Conservation (phyloP, 2,113 vertebrate genomes). For the Pollimyrus isidori region DNA sequence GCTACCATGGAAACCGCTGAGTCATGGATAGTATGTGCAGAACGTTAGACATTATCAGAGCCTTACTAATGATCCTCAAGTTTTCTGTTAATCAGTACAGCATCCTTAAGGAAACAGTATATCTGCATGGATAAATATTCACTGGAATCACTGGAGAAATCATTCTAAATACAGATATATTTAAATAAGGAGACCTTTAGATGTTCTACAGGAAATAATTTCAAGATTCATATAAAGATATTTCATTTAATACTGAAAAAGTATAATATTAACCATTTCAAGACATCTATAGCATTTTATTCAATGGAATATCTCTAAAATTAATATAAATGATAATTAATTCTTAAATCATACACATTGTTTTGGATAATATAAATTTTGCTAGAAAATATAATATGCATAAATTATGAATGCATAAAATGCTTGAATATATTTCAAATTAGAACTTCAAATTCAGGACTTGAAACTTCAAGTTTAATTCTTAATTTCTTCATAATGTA, state of each 20-base stretch:
- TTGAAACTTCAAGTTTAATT: background rate
- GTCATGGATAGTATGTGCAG: background rate
- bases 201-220: background rate
- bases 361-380: background rate
- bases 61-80: background rate
- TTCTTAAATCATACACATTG: background rate
- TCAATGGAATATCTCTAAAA: background rate
- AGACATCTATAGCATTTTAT: background rate
- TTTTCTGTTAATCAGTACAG: background rate
- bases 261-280: background rate
- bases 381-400: background rate
- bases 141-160: too few relatives aligned
- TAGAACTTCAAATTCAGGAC: background rate
- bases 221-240: background rate
- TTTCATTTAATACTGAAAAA: background rate
- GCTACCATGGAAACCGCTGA: background rate
- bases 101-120: background rate
- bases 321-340: background rate
- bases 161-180: background rate
- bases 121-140: background rate
- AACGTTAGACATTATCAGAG: background rate
- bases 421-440: background rate
- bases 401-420: too few relatives aligned
- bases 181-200: background rate
- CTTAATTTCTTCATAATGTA: background rate